phyloP scores from a whole-genome alignment of 1,140 invertebrate genomes.

The Delia radicum region DNA sequence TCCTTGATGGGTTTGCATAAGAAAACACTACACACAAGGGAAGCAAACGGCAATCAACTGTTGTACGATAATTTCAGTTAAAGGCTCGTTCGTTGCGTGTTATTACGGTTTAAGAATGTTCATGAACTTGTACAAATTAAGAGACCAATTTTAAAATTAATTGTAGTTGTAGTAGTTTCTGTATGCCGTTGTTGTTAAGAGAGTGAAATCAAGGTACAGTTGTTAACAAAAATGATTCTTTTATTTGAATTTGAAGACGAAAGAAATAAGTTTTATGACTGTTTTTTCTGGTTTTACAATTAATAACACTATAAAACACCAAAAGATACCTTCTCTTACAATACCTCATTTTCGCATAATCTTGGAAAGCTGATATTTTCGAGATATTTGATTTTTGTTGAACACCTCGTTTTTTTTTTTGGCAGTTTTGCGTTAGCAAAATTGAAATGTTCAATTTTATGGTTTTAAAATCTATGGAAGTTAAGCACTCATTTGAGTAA shows the following conservation, averaged over 20 bases:
- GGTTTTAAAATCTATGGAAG: too few relatives aligned
- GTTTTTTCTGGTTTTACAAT: too few relatives aligned
- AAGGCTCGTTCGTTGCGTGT: too few relatives aligned
- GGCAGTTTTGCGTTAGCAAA: too few relatives aligned
- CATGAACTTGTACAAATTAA: not conserved
- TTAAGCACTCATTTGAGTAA: too few relatives aligned
- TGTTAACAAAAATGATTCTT: not conserved
- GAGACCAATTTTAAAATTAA: too few relatives aligned
- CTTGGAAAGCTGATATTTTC: too few relatives aligned
- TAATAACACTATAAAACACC: too few relatives aligned
- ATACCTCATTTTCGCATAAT: too few relatives aligned
- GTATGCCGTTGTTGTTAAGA: not conserved
- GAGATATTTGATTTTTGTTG: not conserved
- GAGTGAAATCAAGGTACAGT: not conserved
- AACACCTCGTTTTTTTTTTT: not conserved
- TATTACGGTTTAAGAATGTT: not conserved
- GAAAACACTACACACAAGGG: not conserved
- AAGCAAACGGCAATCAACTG: not conserved
- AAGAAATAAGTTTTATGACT: too few relatives aligned
- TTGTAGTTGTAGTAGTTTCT: not conserved
- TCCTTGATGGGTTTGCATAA: not conserved
- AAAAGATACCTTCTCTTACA: too few relatives aligned
- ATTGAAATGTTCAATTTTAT: too few relatives aligned
- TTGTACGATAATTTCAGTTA: not conserved
- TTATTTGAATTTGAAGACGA: not conserved